Evolutionary conservation across 2,888 invertebrate genomes (phyloP).

Genomic region (Amphiduros pacificus): DNA sequence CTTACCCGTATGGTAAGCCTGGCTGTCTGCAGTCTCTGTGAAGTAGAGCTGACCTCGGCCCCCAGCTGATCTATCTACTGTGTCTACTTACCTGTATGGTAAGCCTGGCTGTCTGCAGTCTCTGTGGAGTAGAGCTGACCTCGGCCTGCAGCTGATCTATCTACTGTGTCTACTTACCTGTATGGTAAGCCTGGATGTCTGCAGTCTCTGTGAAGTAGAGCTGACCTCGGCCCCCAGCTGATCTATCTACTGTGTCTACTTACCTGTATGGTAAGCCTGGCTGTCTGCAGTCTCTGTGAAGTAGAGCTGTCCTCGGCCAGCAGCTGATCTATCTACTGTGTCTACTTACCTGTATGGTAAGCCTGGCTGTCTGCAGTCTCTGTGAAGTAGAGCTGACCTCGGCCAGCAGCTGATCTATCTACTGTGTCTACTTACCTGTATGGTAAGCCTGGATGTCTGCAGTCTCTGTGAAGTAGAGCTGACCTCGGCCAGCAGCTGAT

Average conservation of each 20-base stretch:
- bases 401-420: constrained; percentile 42
- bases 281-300: constrained; percentile 44
- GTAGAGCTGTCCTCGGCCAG: constrained; percentile 45
- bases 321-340: constrained; percentile 41
- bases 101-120: constrained; percentile 42
- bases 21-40: constrained; percentile 44
- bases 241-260: constrained; percentile 31
- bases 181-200: constrained; percentile 41
- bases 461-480: constrained; percentile 46
- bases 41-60: constrained; percentile 43
- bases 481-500: constrained; percentile 46
- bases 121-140: constrained; percentile 43
- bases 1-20: constrained; percentile 45
- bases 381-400: constrained; percentile 47
- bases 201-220: constrained; percentile 45
- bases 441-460: constrained; percentile 40
- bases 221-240: constrained; percentile 46
- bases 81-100: constrained; percentile 43
- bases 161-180: constrained; percentile 44
- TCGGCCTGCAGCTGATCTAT: constrained; percentile 46
- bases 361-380: constrained; percentile 42
- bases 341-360: constrained; percentile 42
- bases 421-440: constrained; percentile 43
- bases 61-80: constrained; percentile 44
- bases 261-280: constrained; percentile 47